phyloP scores from a whole-genome alignment of 2,113 vertebrate species.

The Eretmochelys imbricata region DNA sequence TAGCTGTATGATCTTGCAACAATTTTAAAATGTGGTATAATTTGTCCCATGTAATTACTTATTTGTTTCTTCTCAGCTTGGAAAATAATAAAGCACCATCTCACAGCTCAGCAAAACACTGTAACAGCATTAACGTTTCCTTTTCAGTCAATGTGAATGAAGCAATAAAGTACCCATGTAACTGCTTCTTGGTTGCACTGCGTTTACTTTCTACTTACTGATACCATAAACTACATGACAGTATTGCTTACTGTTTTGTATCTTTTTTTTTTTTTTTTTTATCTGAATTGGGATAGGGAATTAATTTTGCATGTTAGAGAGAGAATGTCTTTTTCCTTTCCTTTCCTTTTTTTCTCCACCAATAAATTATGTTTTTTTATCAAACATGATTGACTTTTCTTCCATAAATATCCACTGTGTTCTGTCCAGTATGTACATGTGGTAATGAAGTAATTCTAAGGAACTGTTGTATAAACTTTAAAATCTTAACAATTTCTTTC shows the following conservation, averaged over 20 bases:
- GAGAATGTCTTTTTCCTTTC: neutral
- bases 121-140: neutral
- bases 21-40: constrained; percentile 34
- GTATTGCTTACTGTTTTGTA: neutral
- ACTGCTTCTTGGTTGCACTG: neutral
- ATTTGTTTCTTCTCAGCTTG: neutral
- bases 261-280: neutral
- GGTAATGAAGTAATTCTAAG: neutral
- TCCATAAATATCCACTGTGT: neutral
- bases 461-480: neutral
- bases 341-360: too few relatives aligned
- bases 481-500: neutral
- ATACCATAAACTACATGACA: neutral
- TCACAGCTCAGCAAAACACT: neutral
- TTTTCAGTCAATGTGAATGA: neutral
- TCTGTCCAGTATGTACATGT: neutral
- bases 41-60: neutral
- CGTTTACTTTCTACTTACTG: constrained; percentile 4
- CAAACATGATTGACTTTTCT: accelerated
- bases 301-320: neutral
- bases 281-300: neutral
- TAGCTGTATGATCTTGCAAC: neutral
- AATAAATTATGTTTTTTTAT: neutral
- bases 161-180: neutral
- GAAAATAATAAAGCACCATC: neutral